phyloP scores from a whole-genome alignment of 2,888 invertebrate species.

The Drosophila paucipuncta region DNA sequence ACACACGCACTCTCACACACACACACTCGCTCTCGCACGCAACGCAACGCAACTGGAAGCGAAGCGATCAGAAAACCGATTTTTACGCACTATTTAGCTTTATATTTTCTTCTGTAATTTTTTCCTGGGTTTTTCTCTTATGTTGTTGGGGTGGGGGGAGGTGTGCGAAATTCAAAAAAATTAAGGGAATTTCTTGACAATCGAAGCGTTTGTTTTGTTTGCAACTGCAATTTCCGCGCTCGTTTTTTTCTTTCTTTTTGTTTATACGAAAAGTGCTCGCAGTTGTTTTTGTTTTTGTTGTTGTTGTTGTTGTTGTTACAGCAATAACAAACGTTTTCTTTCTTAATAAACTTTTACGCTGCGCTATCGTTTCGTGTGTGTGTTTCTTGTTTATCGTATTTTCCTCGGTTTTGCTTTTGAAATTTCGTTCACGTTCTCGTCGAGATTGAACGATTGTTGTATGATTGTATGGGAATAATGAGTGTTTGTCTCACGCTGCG shows the following conservation, averaged over 20 bases:
- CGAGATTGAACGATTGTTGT: conserved; percentile 40
- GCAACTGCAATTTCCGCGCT: conserved; percentile 74
- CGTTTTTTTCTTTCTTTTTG: conserved; percentile 53
- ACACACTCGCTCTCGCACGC: conserved; percentile 15
- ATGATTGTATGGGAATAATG: conserved; percentile 28
- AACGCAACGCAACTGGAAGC: conserved; percentile 63
- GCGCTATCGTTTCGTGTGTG: conserved; percentile 49
- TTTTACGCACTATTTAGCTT: conserved; percentile 80
- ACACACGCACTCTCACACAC: not conserved
- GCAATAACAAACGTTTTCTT: conserved; percentile 79
- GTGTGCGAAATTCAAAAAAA: conserved; percentile 63
- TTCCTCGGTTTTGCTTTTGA: conserved; percentile 58
- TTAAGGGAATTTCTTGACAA: conserved; percentile 53
- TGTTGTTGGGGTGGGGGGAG: not conserved
- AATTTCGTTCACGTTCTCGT: conserved; percentile 75
- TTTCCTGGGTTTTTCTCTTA: conserved; percentile 31
- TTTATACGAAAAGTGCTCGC: conserved; percentile 32
- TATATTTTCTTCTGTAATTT: conserved; percentile 43
- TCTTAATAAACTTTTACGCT: conserved; percentile 65
- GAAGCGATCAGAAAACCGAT: conserved; percentile 62
- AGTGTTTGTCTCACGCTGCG: conserved; percentile 60
- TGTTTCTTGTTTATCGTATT: conserved; percentile 63
- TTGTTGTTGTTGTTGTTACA: conserved; percentile 27
- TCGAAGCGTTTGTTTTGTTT: conserved; percentile 75
- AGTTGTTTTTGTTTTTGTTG: conserved; percentile 33